Base-by-base conservation (phyloP, 2,797 vertebrate genomes). In the Nyctalus aviator region DNA sequence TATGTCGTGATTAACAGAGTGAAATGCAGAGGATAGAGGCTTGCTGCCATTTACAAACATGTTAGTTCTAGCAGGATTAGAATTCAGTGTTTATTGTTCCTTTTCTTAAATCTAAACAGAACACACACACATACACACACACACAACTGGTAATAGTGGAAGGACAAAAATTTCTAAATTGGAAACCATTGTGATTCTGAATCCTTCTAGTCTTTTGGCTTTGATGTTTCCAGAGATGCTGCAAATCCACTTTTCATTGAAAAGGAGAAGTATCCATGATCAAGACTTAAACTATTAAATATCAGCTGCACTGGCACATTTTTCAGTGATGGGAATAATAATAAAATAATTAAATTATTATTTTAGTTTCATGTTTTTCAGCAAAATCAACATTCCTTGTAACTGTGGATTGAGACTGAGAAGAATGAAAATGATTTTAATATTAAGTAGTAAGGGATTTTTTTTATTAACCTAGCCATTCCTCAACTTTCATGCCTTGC, bases 211-310 rank as follows among this genome's bases (percentile, higher is more conserved):
- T 4, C 25, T 46, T 93, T 79, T 59, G 17, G 2, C 15, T 94
- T 48, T 59, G 23, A 6, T 44, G 57, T 66, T 35, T 66, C 21
- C 59, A 76, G 27, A 87, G 27, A 6, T 50, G 30, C 21, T 37
- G 21, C 64, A 94, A 86, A 75, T 37, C 18, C 72, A 88, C 1
- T 86, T 92, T 87, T 55, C 20, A 41, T 46, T 46, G 23, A 73
- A 68, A 73, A 2, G 35, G 11, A 90, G 69, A 32, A 27, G 3
- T 37, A 73, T 35, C 55, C 85, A 11, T 44, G 37, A 86, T 68
- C 48, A 69, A n/a, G 84, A 72, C 20, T 87, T n/a, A 44, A 15
- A 71, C 18, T 79, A 23, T 50, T 82, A 92, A 87, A 57, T 69
- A 12, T 66, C 44, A 88, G 18, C 46, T 66, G 21, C 7, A 4